Evolutionary conservation across 2,113 vertebrate species (phyloP).

Genomic region (Microtus pennsylvanicus): DNA sequence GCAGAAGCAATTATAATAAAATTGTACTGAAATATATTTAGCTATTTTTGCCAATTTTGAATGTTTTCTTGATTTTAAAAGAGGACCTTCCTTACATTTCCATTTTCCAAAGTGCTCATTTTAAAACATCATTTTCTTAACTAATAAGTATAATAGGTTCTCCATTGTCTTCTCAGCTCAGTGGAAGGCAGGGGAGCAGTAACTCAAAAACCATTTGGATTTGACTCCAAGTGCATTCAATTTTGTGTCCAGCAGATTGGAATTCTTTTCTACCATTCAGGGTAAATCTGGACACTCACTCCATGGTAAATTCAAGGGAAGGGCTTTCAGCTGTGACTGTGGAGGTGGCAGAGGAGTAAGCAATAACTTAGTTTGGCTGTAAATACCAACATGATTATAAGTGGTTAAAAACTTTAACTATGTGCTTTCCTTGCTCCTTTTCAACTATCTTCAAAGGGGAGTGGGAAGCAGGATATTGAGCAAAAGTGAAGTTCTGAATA

Average conservation of each 20-base stretch:
- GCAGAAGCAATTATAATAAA: not conserved
- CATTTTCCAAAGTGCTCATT: constrained; percentile 30
- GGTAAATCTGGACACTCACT: not conserved
- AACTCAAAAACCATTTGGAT: not conserved
- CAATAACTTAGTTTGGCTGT: not conserved
- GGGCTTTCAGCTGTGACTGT: not conserved
- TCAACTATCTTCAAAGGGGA: constrained; percentile 17
- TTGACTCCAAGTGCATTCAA: not conserved
- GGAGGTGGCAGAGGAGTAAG: not conserved
- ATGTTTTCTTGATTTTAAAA: not conserved
- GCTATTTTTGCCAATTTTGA: not conserved
- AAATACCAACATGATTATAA: constrained; percentile 11
- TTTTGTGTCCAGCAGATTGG: not conserved
- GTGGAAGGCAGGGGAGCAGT: not conserved
- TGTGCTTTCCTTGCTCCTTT: not conserved
- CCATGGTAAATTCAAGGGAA: not conserved
- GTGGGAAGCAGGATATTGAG: not conserved
- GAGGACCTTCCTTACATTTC: not conserved
- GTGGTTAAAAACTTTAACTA: not conserved
- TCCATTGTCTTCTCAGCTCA: constrained; percentile 21
- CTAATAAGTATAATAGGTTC: constrained; percentile 22
- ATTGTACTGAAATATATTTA: not conserved
- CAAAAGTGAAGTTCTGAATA: constrained; percentile 11
- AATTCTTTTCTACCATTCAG: not conserved
- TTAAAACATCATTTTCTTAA: constrained; percentile 16